A percentile compares a stretch with the other conserved stretches of the same genome.
Conservation (phyloP, 2,888 invertebrate species). For the Meloe dianella region DNA sequence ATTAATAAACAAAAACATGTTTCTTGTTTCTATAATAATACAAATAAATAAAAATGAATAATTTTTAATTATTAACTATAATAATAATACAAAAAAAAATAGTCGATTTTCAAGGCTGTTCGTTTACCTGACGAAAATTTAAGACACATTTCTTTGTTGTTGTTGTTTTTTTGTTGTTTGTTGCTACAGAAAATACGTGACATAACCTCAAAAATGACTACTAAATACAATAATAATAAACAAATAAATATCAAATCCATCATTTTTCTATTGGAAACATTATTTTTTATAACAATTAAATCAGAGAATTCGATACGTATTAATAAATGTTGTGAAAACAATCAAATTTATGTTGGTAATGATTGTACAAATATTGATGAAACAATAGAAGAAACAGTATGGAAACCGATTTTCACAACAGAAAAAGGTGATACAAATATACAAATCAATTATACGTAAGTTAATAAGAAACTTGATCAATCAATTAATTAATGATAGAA, state of each 20-base stretch:
- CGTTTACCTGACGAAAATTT: neutral
- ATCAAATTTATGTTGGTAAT: constrained; percentile 73
- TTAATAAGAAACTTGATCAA: too few relatives aligned
- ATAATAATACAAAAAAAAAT: too few relatives aligned
- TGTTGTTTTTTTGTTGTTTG: neutral
- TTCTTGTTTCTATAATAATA: neutral
- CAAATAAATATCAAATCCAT: constrained; percentile 9
- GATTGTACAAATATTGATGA: constrained; percentile 69
- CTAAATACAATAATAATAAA: constrained; percentile 1
- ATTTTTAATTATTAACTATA: too few relatives aligned
- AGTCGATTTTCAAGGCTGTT: neutral
- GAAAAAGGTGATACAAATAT: constrained; percentile 66
- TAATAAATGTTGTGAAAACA: constrained; percentile 80
- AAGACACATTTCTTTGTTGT: neutral
- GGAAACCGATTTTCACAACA: constrained; percentile 70
- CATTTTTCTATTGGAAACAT: constrained; percentile 15
- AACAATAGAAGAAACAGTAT: constrained; percentile 65
- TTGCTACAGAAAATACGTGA: neutral
- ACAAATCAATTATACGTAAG: constrained; percentile 61
- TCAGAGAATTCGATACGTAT: constrained; percentile 54
- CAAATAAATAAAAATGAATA: too few relatives aligned
- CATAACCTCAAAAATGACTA: constrained; percentile 24
- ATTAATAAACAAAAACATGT: too few relatives aligned
- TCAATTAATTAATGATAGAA: neutral
- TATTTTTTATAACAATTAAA: constrained; percentile 8